Evolutionary conservation across 2,113 vertebrate species (phyloP), one percentile per base, ranked within the genome.

Genomic region (Triplophysa dalaica): DNA sequence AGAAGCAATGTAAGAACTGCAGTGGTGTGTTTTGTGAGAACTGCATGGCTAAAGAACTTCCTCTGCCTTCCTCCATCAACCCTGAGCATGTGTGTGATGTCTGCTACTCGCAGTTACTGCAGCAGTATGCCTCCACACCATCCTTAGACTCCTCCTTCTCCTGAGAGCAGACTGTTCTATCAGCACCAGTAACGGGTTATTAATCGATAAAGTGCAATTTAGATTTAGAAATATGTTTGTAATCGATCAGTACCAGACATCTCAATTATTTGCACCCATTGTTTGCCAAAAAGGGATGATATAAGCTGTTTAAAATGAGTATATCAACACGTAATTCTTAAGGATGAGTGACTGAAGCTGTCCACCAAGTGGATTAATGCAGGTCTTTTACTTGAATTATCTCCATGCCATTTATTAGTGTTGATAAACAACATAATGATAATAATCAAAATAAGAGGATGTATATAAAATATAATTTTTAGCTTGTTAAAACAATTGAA

Each of bases 1-100:
- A 99, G 97, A 95, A 88, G 50, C 84, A 75, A 26, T 98, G 97
- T 84, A 94, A 94, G 90, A 95, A 96, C 92, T 98, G 96, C 19
- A 84, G 84, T 0, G 94, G 92, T 0, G 83, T 88, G 38, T 96
- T 97, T 93, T 98, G 96, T 11, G 87, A 92, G 64, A 86, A 86
- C 82, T 98, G 97, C 9, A 92, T 94, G 0, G 86, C 84, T 2
- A 91, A 96, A 0, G 92, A 96, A 89, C 89, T 98, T 84, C 98
- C 96, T 0, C 89, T 98, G 2, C 95, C 97, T 0, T 97, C 96
- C 10, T 98, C 95, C 75, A 97, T 98, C 70, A 90, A 94, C 74
- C 97, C 95, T 0, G 93, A 95, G 87, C 86, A 80, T 0, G 95
- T 97, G 29, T 99, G 97, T 75, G 87, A 89, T 1, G 38, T 86